Base-by-base conservation (phyloP, 2,797 vertebrate species). In the Lutjanus argentimaculatus region DNA sequence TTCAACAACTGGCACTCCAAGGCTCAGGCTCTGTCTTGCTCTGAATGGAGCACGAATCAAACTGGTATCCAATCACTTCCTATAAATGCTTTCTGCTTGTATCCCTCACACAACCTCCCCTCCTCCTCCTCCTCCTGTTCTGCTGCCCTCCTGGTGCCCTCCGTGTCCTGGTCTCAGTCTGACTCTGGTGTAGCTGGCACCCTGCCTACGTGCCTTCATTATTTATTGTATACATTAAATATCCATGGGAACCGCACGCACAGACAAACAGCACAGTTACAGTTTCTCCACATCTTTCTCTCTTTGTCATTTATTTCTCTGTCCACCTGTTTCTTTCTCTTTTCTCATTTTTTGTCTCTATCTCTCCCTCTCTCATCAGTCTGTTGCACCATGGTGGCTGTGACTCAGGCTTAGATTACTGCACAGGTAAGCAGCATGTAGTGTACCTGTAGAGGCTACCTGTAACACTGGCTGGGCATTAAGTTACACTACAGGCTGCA, bases 141-240 rank as follows among this genome's bases (percentile, higher is more conserved):
- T 75, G 42, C 8, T 77, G 46, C 8, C 66, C 67, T 79, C 73
- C 12, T 4, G 19, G 22, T 82, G 88, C 64, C 83, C 88, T 85
- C 42, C n/a, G n/a, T 68, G 76, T 63, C 61, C 77, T 65, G 46
- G 73, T 82, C 66, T 55, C 74, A 77, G 76, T 77, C 70, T 46
- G 73, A 88, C 87, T 86, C 76, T 40, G 42, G 71, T 61, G 70
- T n/a, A 82, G 73, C 72, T 87, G 83, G 80, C 88, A 80, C 59
- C 71, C 80, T 80, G 87, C 85, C 74, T 53, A 30, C 17, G 15
- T 22, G 22, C 62, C 63, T 91, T 73, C 69, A 91, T 92, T 92
- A 93, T 92, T 93, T 36, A 92, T 86, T 8, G 15, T 43, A 10
- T 56, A 65, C 63, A 90, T 92, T 80, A 87, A 90, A 90, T 81